phyloP scores from a whole-genome alignment of 1,140 invertebrate species.

The Asobara japonica region DNA sequence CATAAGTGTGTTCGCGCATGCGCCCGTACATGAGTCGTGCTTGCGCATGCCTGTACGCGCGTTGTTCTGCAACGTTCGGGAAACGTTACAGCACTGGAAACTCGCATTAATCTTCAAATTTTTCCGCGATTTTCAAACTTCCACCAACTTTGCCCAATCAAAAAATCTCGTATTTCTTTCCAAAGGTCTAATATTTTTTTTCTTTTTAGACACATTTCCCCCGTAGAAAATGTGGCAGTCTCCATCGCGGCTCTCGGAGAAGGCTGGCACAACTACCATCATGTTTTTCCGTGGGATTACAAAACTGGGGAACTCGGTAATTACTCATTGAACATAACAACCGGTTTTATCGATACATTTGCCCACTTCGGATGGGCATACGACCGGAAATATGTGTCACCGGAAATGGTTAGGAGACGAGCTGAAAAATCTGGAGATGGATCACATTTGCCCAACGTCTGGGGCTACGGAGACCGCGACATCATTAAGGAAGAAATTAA shows the following conservation, averaged over 20 bases:
- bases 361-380: slow-evolving; percentile 79
- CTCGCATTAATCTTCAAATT: no score
- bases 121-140: no score
- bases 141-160: no score
- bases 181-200: no score
- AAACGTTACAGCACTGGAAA: no score
- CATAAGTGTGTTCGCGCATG: no score
- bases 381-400: slow-evolving; percentile 74
- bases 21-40: no score
- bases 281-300: slow-evolving; percentile 91
- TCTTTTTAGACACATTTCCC: slow-evolving; percentile 73
- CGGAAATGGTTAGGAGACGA: slow-evolving; percentile 71
- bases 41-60: no score
- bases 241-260: slow-evolving; percentile 80
- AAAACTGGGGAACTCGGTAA: slow-evolving; percentile 83
- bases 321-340: slow-evolving; percentile 75
- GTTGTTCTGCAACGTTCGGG: no score
- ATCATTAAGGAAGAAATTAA: slow-evolving; percentile 64
- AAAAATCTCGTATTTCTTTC: no score
- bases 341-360: slow-evolving; percentile 78
- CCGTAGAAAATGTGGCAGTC: slow-evolving; percentile 77
- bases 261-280: slow-evolving; percentile 96
- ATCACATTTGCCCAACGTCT: slow-evolving; percentile 64
- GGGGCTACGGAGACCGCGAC: slow-evolving; percentile 71
- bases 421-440: slow-evolving; percentile 75